Base-by-base conservation (phyloP, 2,797 vertebrate species). In the Oryzias dopingdopingensis region DNA sequence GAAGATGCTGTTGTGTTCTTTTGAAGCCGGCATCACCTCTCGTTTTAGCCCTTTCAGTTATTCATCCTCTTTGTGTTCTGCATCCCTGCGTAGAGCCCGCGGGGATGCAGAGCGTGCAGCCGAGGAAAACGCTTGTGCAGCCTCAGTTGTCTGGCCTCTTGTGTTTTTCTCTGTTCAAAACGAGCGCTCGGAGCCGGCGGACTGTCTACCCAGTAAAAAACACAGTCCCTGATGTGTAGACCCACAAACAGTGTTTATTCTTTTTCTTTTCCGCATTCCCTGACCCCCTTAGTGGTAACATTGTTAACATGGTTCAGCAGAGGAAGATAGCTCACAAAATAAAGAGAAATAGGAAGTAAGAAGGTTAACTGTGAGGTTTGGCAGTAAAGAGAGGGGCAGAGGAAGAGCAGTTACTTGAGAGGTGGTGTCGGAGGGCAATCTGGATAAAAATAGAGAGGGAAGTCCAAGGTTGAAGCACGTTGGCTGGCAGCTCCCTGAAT, bases 211-310 rank as follows among this genome's bases (percentile, higher is more conserved):
- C 71, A 67, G 58, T 59, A 58, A 37, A 37, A 54, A 69, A 82
- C 64, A 59, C 62, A 53, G 75, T 79, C 83, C 70, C 69, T 59
- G 77, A 65, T 84, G 80, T 88, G 81, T 87, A 82, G 88, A 89
- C 73, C 81, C 79, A 72, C 74, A 81, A 84, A 84, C 85, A 79
- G 56, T 76, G 59, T 80, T 89, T 87, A 84, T 80, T 80, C 76
- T 81, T 85, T 81, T 81, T 84, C 83, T 88, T 85, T 89, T 87
- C 86, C 86, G 77, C 84, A 86, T 76, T 84, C 80, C 83, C 85
- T 80, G 67, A 62, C 53, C 60, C 48, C 42, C 52, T 74, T 5
- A 7, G 59, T 43, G 52, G 73, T 81, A 74, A 67, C 77, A 78
- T 24, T 5, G 67, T 45, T 62, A 59, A 58, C 77, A 52, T 65